Conservation (phyloP, 23 tunicate species). For the Halocynthia roretzi region DNA sequence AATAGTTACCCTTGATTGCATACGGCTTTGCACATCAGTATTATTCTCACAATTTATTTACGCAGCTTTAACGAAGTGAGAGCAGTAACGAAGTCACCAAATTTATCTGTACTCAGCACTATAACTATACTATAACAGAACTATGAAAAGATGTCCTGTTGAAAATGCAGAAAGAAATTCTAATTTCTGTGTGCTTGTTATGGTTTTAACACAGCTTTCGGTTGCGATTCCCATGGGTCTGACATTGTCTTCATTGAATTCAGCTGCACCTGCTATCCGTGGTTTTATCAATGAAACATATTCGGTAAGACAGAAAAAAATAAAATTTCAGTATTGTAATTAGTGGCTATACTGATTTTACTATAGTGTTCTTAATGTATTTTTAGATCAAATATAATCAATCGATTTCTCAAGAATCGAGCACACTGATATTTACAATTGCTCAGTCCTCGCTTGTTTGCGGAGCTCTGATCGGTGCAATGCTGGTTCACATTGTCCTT, state of each 20-base stretch:
- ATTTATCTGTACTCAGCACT: no score
- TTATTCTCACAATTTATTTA: no score
- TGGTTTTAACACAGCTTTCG: conserved; percentile 17
- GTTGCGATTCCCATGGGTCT: conserved; percentile 5
- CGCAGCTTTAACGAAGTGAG: no score
- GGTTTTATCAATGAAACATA: conserved; percentile 19
- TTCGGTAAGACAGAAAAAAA: neutral
- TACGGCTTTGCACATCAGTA: no score
- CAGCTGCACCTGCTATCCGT: conserved; percentile 14
- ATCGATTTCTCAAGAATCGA: neutral
- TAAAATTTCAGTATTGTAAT: neutral
- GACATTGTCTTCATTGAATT: conserved; percentile 24
- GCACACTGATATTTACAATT: neutral
- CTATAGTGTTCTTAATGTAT: neutral
- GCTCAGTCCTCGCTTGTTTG: conserved; percentile 17
- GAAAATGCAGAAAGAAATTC: neutral
- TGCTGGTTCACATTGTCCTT: conserved; percentile 3
- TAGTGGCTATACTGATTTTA: no score
- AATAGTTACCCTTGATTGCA: no score
- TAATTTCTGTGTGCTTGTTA: conserved; percentile 19
- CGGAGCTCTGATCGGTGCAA: conserved; percentile 23
- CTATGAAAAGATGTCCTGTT: no score
- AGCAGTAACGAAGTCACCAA: no score
- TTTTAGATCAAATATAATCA: neutral
- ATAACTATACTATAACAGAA: no score